phyloP scores from a whole-genome alignment of 2,113 vertebrate genomes.

The Oreochromis spilurus region DNA sequence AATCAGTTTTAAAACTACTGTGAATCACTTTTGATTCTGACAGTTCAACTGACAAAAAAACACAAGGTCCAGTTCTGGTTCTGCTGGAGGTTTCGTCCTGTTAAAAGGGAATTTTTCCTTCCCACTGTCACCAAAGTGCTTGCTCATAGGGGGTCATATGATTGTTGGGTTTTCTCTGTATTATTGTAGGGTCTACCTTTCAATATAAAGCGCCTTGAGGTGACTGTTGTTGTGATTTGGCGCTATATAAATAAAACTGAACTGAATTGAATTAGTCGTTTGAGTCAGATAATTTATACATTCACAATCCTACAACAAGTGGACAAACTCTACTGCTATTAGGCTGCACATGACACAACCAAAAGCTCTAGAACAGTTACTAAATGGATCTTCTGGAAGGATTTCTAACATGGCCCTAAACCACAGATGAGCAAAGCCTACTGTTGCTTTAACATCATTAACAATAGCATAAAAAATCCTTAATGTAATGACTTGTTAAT shows the following conservation, averaged over 20 bases:
- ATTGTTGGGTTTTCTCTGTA: neutral
- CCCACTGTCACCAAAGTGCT: neutral
- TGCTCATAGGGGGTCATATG: accelerated
- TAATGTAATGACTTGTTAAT: neutral
- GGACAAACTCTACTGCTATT: neutral
- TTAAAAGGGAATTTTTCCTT: neutral
- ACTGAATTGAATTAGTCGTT: neutral
- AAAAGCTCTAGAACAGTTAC: neutral
- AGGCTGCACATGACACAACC: neutral
- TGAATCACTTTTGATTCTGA: neutral
- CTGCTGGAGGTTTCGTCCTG: accelerated
- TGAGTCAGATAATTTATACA: neutral
- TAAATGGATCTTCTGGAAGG: neutral
- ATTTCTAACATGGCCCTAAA: neutral
- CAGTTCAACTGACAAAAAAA: neutral
- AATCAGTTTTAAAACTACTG: neutral
- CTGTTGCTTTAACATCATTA: neutral
- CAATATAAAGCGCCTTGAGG: neutral
- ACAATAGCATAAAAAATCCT: neutral
- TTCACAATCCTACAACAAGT: neutral
- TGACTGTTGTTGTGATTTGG: neutral
- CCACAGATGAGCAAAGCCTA: neutral
- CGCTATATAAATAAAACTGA: neutral
- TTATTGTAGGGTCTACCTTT: neutral
- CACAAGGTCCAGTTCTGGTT: neutral